These are phyloP conservation scores for Uloborus diversus DNA, from an alignment of 1,140 invertebrate genomes.

Conservation along the genomic window DNA sequence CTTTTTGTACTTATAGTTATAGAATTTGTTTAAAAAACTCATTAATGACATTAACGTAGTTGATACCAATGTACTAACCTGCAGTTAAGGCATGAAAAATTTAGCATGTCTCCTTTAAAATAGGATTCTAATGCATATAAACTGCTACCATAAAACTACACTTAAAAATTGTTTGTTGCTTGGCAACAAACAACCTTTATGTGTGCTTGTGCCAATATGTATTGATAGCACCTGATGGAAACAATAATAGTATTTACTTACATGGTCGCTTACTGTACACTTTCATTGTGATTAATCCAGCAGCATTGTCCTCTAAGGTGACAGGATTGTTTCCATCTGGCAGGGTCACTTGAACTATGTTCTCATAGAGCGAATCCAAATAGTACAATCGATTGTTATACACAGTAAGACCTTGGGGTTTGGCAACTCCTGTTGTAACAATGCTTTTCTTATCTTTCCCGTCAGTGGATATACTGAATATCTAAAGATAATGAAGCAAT, in stretches of 20 bases:
- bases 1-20: background rate
- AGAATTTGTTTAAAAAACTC: background rate
- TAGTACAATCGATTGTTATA: constrained; percentile 86
- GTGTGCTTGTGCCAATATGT: too few relatives aligned
- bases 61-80: too few relatives aligned
- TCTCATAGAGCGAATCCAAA: constrained; percentile 88
- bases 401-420: constrained; percentile 84
- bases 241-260: constrained; percentile 58
- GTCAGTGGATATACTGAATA: constrained; percentile 64
- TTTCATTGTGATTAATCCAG: constrained; percentile 85
- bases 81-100: too few relatives aligned
- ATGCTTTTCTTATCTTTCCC: constrained; percentile 77
- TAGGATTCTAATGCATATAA: background rate
- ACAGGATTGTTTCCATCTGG: constrained; percentile 81
- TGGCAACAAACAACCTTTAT: too few relatives aligned
- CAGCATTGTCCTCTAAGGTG: constrained; percentile 83
- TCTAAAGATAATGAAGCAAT: constrained; percentile 12
- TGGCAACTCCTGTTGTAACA: constrained; percentile 71
- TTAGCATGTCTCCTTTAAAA: too few relatives aligned
- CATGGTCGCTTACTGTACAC: constrained; percentile 85
- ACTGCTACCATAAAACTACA: background rate
- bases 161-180: too few relatives aligned
- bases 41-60: too few relatives aligned
- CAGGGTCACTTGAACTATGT: constrained; percentile 87
- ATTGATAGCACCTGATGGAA: too few relatives aligned